Conservation (phyloP, 2,888 invertebrate species). For the Hemistola chrysoprasaria region DNA sequence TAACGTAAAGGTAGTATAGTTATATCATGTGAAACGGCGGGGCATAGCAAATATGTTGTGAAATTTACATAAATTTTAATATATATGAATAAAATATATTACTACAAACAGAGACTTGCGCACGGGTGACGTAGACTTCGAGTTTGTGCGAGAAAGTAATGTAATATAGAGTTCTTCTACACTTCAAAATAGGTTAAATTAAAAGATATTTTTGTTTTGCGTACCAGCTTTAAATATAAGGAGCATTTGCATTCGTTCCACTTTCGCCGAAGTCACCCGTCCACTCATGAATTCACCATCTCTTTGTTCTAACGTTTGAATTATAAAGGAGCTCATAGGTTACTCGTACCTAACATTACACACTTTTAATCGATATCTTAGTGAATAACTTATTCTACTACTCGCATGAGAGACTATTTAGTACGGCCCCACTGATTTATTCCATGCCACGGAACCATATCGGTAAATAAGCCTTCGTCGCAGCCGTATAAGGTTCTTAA, state of each 20-base stretch:
- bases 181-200: conserved; percentile 25
- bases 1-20: too few relatives aligned
- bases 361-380: too few relatives aligned
- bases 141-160: conserved; percentile 3
- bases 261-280: conserved; percentile 48
- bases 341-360: conserved; percentile 4
- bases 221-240: conserved; percentile 46
- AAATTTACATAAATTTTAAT: too few relatives aligned
- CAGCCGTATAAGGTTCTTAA: conserved; percentile 18
- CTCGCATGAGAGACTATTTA: background rate
- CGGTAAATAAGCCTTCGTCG: conserved; percentile 16
- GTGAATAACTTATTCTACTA: too few relatives aligned
- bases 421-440: conserved; percentile 10
- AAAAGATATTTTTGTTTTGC: conserved; percentile 35
- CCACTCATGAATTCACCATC: conserved; percentile 43
- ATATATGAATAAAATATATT: too few relatives aligned
- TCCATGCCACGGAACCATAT: conserved; percentile 12
- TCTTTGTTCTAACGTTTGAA: conserved; percentile 47
- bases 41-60: too few relatives aligned
- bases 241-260: conserved; percentile 59
- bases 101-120: too few relatives aligned
- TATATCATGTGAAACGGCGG: too few relatives aligned
- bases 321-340: conserved; percentile 13
- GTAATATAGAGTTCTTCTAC: conserved; percentile 17
- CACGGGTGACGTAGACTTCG: too few relatives aligned